Base-by-base conservation (phyloP, 1,140 invertebrate genomes). In the Brachystomella parvula region DNA sequence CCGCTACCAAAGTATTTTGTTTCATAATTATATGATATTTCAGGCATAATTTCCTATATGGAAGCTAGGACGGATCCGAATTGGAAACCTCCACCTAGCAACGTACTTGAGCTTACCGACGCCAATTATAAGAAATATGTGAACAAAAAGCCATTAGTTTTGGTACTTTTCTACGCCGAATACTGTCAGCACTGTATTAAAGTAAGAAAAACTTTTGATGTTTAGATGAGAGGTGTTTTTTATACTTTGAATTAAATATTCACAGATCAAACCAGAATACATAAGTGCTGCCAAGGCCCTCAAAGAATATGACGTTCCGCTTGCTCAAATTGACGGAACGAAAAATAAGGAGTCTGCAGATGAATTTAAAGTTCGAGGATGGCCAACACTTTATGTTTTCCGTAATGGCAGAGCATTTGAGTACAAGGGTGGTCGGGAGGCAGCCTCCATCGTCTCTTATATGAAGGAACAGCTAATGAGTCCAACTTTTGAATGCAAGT, bases 151-250 rank as follows among this genome's bases (percentile, higher is more conserved):
- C 76, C 81, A 17, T 74, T 86, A 19, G 79, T 79, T 19, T 75
- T 85, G n/a, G 81, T 85, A 1, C 82, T 83, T 72, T 85, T 86
- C 72, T 85, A 85, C 77, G 82, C 84, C 59, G 82, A 82, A 32
- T 84, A 83, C 81, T 84, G 77, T 65, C 65, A 72, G 47, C 76
- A 77, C 64, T 78, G 76, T 67, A 69, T 76, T 59, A 72, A 77
- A 71, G 72, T 78, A 61, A 70, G 49, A 12, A 70, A n/a, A 9
- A 12, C 9, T 44, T 44, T 44, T 9, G 24, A 56, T 56, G 6
- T 12, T 17, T 60, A 29, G 12, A 29, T 60, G 3, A 60, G 9
- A 67, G 24, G 19, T 1, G 26, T 30, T 47, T 32, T 59, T 19
- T 65, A 65, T 66, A 65, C 58, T 67, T 47, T 62, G 29, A 3